Percentiles rank a stretch among this genome's conserved stretches.
Conservation (phyloP, 1,140 invertebrate species). For the Cotesia vestalis region DNA sequence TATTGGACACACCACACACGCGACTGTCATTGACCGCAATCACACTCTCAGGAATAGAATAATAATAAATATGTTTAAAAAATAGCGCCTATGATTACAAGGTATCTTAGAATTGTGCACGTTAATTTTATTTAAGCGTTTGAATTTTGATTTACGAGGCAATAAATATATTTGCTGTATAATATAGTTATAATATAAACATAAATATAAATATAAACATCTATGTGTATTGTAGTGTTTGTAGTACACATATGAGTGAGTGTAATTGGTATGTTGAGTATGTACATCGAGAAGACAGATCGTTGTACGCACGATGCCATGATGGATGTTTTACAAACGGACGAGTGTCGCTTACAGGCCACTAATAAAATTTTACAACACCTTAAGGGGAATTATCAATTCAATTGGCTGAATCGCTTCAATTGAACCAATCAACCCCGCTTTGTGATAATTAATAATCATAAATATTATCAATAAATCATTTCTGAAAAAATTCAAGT, state of each 20-base stretch:
- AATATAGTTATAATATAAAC: too few relatives aligned
- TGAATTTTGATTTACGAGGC: conserved; percentile 8
- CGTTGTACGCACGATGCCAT: neutral
- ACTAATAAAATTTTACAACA: conserved; percentile 39
- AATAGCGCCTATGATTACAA: neutral
- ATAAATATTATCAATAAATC: conserved; percentile 1
- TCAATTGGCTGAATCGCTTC: conserved; percentile 37
- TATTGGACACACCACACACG: neutral
- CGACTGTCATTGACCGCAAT: conserved; percentile 18
- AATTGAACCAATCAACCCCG: conserved; percentile 29
- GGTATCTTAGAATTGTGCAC: too few relatives aligned
- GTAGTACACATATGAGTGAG: too few relatives aligned
- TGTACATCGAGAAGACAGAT: too few relatives aligned
- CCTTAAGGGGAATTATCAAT: conserved; percentile 22
- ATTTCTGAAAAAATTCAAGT: neutral
- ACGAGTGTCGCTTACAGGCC: conserved; percentile 34
- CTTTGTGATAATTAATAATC: neutral
- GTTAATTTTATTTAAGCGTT: too few relatives aligned
- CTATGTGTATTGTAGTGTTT: neutral
- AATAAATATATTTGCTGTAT: neutral
- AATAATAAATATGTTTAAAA: conserved; percentile 1
- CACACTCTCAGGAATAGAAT: neutral
- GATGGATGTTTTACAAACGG: conserved; percentile 19
- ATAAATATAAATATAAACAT: neutral
- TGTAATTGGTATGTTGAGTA: too few relatives aligned